Evolutionary conservation across 2,797 vertebrate genomes (phyloP).

Genomic region (Fistularia commersonii): DNA sequence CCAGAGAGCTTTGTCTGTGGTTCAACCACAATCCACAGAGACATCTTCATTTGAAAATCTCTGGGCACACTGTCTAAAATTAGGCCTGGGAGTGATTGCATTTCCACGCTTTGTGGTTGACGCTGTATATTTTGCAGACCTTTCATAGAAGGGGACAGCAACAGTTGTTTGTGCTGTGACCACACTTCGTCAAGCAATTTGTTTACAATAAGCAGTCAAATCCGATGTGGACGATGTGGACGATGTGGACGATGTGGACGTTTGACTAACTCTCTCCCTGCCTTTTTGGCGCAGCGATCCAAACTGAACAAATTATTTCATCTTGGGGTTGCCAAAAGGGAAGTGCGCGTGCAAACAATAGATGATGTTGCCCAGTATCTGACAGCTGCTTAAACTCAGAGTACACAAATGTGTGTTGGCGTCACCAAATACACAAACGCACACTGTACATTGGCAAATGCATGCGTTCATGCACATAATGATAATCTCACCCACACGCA

Average conservation of each 20-base stretch:
- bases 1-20: constrained; percentile 9
- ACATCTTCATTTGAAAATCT: constrained; percentile 18
- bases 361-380: constrained; percentile 23
- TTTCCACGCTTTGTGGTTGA: constrained; percentile 4
- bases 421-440: constrained; percentile 21
- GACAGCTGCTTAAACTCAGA: constrained; percentile 55
- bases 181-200: constrained; percentile 11
- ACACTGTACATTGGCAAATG: constrained; percentile 4
- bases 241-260: constrained; percentile 3
- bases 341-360: constrained; percentile 24
- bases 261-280: constrained; percentile 7
- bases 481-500: constrained; percentile 1
- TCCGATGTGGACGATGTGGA: constrained; percentile 3
- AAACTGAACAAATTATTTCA: constrained; percentile 12
- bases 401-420: constrained; percentile 23
- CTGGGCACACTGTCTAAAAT: constrained; percentile 7
- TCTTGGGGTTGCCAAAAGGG: constrained; percentile 12
- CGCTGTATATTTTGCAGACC: constrained; percentile 9
- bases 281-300: constrained; percentile 8
- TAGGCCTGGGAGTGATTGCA: constrained; percentile 13
- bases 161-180: constrained; percentile 10
- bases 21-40: constrained; percentile 23
- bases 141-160: constrained; percentile 3
- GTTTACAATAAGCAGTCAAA: constrained; percentile 11
- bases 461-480: constrained; percentile 6